phyloP scores from a whole-genome alignment of 2,113 vertebrate species.

The Grammomys dolichurus region DNA sequence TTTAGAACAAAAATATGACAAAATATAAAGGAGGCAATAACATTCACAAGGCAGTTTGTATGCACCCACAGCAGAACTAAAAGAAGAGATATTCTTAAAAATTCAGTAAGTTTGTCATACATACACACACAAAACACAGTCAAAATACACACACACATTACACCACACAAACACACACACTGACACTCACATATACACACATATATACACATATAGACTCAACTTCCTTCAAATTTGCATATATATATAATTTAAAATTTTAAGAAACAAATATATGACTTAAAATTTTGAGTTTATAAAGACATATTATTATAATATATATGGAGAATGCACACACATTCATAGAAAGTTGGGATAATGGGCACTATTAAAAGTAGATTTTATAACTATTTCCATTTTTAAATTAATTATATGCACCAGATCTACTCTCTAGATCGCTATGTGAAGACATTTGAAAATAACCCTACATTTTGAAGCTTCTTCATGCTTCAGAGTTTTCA shows the following conservation, averaged over 20 bases:
- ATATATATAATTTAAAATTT: neutral
- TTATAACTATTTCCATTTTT: neutral
- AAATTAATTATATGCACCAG: neutral
- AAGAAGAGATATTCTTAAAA: neutral
- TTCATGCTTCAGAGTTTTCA: neutral
- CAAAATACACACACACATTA: neutral
- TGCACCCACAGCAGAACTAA: neutral
- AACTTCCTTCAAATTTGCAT: neutral
- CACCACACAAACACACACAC: too few species aligned
- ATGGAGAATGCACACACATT: neutral
- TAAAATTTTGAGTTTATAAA: neutral
- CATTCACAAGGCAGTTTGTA: too few species aligned
- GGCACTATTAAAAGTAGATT: neutral
- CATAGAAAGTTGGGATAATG: neutral
- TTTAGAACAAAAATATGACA: accelerated
- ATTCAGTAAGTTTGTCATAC: neutral
- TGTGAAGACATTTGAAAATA: neutral
- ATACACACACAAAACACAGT: neutral
- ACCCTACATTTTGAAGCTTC: neutral
- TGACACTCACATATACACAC: neutral
- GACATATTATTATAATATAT: neutral
- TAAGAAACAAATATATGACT: neutral
- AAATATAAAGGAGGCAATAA: neutral
- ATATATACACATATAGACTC: neutral
- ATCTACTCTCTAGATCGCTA: neutral